Evolutionary conservation across 2,113 vertebrate genomes (phyloP), one percentile per base, ranked within the genome.

Genomic region (Emberiza fucata): DNA sequence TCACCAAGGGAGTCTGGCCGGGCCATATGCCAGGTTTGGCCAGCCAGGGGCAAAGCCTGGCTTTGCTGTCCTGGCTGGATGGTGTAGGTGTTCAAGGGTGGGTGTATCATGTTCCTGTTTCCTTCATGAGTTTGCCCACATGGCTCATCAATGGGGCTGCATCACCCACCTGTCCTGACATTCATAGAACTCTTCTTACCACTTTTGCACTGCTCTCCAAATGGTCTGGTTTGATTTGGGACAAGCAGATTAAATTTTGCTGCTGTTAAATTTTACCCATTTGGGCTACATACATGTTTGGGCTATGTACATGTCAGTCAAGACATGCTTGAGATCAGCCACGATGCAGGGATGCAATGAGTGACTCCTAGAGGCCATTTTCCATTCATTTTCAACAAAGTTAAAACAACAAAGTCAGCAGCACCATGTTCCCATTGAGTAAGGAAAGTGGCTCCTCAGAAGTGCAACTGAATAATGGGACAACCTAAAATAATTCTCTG

Each of bases 151-250:
- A 14, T 0, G 2, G 18, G 24, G 39, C 86, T 68, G 59, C 50
- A 14, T 65, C 76, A 65, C 54, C 75, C 18, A 7, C 31, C 65
- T 78, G 50, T 83, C 69, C n/a, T 82, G 86, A 64, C 89, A 60
- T 93, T 89, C 42, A 75, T 94, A 95, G 50, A 98, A 90, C 94
- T 97, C 96, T 89, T 97, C 91, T 97, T 96, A 96, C 86, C 88
- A 9, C 95, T 94, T 95, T 33, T 84, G 91, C n/a, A 2, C 19
- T 1, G 1, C 37, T 84, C 40, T 70, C 68, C 35, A 72, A 61
- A 48, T 17, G 18, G 33, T 64, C 54, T 59, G 44, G 50, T 80
- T 91, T 94, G 42, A 61, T 50, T 23, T 50, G 40, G 42, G 75
- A 27, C 1, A 7, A 68, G 83, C 42, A 57, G 18, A 48, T 29